These are phyloP conservation scores for Ceratosolen solmsi DNA, from an alignment of 1,140 invertebrate genomes.

Conservation along the genomic window DNA sequence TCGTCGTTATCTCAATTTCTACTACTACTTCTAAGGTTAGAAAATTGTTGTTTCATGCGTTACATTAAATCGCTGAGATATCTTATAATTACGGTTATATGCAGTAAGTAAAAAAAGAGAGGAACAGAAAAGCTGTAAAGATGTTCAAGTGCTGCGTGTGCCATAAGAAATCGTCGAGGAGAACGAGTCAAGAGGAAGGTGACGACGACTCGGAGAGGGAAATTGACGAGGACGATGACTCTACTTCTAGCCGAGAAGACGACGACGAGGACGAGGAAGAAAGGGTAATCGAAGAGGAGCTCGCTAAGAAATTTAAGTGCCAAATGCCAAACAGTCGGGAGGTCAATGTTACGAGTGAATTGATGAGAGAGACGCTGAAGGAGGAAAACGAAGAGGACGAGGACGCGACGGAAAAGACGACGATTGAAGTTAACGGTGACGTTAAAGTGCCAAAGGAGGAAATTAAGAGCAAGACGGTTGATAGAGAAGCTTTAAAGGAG, in stretches of 20 bases:
- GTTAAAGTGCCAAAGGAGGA: constrained; percentile 32
- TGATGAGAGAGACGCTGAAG: neutral
- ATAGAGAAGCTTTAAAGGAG: constrained; percentile 29
- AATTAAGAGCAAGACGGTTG: neutral
- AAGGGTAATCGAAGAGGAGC: constrained; percentile 35
- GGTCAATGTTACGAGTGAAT: neutral
- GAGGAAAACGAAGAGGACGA: constrained; percentile 37
- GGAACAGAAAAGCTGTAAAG: constrained; percentile 19
- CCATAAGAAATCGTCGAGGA: constrained; percentile 56
- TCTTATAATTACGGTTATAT: neutral
- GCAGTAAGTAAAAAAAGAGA: neutral
- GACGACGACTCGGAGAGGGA: constrained; percentile 24
- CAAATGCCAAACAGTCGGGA: constrained; percentile 24
- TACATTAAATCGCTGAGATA: neutral
- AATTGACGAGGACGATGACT: constrained; percentile 25
- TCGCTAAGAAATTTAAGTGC: constrained; percentile 47
- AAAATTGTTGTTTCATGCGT: constrained; percentile 37
- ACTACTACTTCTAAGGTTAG: constrained; percentile 3
- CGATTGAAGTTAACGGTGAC: constrained; percentile 52
- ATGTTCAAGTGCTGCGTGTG: constrained; percentile 73
- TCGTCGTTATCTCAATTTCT: constrained; percentile 37
- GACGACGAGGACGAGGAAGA: constrained; percentile 39
- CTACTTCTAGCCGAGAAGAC: constrained; percentile 3
- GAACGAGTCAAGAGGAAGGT: constrained; percentile 50
- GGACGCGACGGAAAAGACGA: neutral